These are phyloP conservation scores for Hyposmocoma kahamanoa DNA, from an alignment of 1,140 invertebrate genomes.

Conservation along the genomic window DNA sequence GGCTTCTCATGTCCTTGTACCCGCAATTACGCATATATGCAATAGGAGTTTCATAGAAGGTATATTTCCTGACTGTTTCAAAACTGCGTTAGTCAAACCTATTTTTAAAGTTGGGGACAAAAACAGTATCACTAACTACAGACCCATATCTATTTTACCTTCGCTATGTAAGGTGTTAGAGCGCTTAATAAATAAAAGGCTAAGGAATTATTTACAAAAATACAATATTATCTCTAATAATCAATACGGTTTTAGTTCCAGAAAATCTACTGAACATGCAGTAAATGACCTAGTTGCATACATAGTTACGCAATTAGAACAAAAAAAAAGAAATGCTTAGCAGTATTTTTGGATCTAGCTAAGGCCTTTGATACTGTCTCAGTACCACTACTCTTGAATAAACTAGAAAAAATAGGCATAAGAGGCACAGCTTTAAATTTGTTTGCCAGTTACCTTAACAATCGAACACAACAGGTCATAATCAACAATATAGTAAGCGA, in stretches of 20 bases:
- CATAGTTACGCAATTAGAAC: not conserved
- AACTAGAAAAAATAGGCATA: conserved; percentile 1
- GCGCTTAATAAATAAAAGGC: not conserved
- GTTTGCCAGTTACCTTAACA: not conserved
- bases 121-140: not conserved
- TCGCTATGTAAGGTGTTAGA: conserved; percentile 1
- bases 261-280: conserved; percentile 2
- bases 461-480: not conserved
- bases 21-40: not conserved
- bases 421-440: not conserved
- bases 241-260: conserved; percentile 3
- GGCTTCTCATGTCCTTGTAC: not conserved
- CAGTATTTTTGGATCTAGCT: conserved; percentile 3
- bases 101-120: not conserved
- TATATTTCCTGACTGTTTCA: not conserved
- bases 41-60: not conserved
- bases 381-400: not conserved
- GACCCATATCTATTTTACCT: conserved; percentile 1
- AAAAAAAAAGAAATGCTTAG: not conserved
- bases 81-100: not conserved
- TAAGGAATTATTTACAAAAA: not conserved
- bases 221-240: not conserved
- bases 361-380: conserved; percentile 8
- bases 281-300: not conserved
- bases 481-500: not conserved